Evolutionary conservation across 2,888 invertebrate species (phyloP).

Genomic region (Aporophyla nigra): DNA sequence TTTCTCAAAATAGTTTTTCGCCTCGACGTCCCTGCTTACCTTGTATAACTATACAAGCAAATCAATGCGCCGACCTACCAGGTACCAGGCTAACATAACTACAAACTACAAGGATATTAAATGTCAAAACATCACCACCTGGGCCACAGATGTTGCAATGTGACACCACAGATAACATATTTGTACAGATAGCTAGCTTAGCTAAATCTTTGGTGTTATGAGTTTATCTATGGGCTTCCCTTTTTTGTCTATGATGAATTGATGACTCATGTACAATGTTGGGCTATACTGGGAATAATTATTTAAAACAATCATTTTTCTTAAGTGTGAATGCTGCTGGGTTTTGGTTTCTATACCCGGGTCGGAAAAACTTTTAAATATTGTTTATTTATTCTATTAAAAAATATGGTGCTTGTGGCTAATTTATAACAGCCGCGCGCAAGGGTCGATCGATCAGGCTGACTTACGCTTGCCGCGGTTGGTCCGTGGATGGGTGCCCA

Average conservation of each 20-base stretch:
- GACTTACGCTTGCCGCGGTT: too few relatives aligned
- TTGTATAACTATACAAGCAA: background rate
- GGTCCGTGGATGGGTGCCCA: too few relatives aligned
- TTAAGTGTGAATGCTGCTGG: background rate
- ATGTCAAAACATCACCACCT: constrained; percentile 71
- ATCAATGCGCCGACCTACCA: constrained; percentile 14
- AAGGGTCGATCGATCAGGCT: too few relatives aligned
- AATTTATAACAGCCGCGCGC: too few relatives aligned
- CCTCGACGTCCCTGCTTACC: too few relatives aligned
- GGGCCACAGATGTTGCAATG: constrained; percentile 69
- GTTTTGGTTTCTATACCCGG: background rate
- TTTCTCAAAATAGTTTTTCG: too few relatives aligned
- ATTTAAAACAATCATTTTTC: background rate
- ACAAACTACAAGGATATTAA: constrained; percentile 48
- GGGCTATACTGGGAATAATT: background rate
- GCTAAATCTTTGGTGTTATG: constrained; percentile 36
- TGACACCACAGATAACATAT: constrained; percentile 58
- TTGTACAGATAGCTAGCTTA: constrained; percentile 48
- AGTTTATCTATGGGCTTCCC: constrained; percentile 37
- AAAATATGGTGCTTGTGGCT: too few relatives aligned
- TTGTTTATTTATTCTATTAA: too few relatives aligned
- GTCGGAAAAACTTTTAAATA: too few relatives aligned
- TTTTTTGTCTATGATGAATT: constrained; percentile 35
- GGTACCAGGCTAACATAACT: constrained; percentile 59
- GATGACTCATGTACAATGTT: constrained; percentile 33